Evolutionary conservation across 2,888 invertebrate genomes (phyloP), one percentile per base, ranked within the genome.

Genomic region (Dasysyrphus tricinctus): DNA sequence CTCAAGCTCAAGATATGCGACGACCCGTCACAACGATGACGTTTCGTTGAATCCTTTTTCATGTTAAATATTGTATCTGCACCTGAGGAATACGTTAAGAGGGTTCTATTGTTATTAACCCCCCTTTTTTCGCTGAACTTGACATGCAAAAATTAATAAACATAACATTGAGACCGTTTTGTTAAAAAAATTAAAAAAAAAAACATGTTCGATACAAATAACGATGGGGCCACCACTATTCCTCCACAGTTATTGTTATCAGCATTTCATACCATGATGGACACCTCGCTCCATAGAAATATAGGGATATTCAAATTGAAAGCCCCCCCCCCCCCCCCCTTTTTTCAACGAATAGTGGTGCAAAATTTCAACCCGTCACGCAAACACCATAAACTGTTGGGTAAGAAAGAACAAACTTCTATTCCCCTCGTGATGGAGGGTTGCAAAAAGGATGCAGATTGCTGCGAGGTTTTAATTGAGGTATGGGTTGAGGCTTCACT

Each of bases 311-410:
- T 85, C 49, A 80, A 77, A 77, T 69, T 73, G 44, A 70, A 69
- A 76, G 70, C 24, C 24, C 57, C n/a, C 1, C n/a, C n/a, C n/a
- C n/a, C n/a, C n/a, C n/a, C n/a, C n/a, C n/a, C n/a, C n/a, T n/a
- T n/a, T n/a, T 16, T 6, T n/a, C 44, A 11, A 32, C 6, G 74
- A 78, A 39, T 42, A 2, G 44, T 39, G 42, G 32, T 44, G 11
- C 37, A 49, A 19, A 54, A 42, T 74, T 54, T 65, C 24, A 24
- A 78, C 54, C 73, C 77, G 56, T 77, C 85, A 85, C 81, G 85
- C 81, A 85, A 81, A 78, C 77, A 74, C 81, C 85, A 85, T 85
- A 81, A 81, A 85, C 81, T 57, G 70, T 74, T 51, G 44, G 24
- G 24, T 81, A 85, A 81, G 19, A 47, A 59, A 67, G 72, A 16